Conservation (phyloP, 2,888 invertebrate species). For the Automeris io region DNA sequence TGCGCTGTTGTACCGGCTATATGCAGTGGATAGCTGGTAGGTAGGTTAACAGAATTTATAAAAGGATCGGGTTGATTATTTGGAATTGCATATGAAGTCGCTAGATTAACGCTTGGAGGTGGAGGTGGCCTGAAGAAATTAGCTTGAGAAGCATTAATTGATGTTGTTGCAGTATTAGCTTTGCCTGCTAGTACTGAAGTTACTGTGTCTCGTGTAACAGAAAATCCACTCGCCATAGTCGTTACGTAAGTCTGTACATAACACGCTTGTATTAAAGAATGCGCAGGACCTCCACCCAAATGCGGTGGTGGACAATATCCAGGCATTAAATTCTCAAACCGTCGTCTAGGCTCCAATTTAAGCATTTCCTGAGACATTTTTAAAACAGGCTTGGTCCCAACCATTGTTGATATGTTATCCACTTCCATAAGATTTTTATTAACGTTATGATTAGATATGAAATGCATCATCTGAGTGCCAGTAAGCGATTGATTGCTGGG, state of each 20-base stretch:
- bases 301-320: slow-evolving; percentile 71
- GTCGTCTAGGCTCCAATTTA: slow-evolving; percentile 43
- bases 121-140: slow-evolving; percentile 61
- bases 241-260: slow-evolving; percentile 65
- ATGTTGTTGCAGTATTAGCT: slow-evolving; percentile 86
- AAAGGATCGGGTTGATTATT: slow-evolving; percentile 69
- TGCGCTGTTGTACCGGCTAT: slow-evolving; percentile 71
- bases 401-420: slow-evolving; percentile 72
- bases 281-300: slow-evolving; percentile 63
- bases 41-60: slow-evolving; percentile 64
- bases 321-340: slow-evolving; percentile 60
- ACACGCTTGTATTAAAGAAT: slow-evolving; percentile 58
- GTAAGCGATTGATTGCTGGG: slow-evolving; percentile 44
- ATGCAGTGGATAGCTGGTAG: slow-evolving; percentile 60
- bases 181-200: slow-evolving; percentile 87
- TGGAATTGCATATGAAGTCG: slow-evolving; percentile 64
- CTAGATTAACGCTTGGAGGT: slow-evolving; percentile 58
- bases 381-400: slow-evolving; percentile 56
- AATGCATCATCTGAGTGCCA: slow-evolving; percentile 70
- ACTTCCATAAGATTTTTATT: slow-evolving; percentile 72
- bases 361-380: slow-evolving; percentile 44
- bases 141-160: slow-evolving; percentile 80
- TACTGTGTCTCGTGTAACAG: slow-evolving; percentile 87
- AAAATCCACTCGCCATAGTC: slow-evolving; percentile 83
- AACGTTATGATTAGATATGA: slow-evolving; percentile 70